Evolutionary conservation across 2,797 vertebrate species (phyloP).

Genomic region (Sphenodon punctatus): DNA sequence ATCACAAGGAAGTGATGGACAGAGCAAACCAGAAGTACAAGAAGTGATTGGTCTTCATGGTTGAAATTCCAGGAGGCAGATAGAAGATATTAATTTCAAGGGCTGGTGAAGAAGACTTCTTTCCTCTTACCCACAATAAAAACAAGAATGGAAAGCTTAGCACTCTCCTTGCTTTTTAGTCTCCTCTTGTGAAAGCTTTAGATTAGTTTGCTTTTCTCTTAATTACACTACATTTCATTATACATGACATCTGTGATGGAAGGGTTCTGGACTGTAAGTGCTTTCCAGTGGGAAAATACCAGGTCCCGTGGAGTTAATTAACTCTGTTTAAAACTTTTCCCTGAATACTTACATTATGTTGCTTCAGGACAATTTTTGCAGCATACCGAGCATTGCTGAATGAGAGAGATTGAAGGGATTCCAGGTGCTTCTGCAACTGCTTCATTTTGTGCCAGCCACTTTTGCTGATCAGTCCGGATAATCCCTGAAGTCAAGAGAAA

Average conservation of each 20-base stretch:
- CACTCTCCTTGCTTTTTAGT: not conserved
- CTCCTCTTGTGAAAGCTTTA: not conserved
- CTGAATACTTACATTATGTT: not conserved
- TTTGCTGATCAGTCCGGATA: not conserved
- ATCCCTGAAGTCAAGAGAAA: constrained; percentile 4
- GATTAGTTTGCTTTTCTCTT: not conserved
- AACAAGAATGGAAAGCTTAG: not conserved
- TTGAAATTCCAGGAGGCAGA: no score
- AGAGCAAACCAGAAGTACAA: no score
- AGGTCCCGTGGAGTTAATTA: constrained; percentile 27
- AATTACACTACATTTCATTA: not conserved
- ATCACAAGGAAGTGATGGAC: no score
- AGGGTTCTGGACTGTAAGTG: not conserved
- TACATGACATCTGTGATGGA: not conserved
- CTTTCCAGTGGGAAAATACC: not conserved
- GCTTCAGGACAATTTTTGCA: constrained; percentile 7
- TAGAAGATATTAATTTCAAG: not conserved
- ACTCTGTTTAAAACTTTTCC: not conserved
- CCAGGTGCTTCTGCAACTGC: not conserved
- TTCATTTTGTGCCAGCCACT: not conserved
- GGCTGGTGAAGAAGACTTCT: not conserved
- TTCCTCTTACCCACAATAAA: not conserved
- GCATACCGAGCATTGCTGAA: not conserved
- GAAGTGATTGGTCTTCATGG: no score
- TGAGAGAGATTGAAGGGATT: not conserved